Percentiles rank a stretch among this genome's conserved stretches.
phyloP scores from a whole-genome alignment of 2,888 invertebrate genomes.

The Xanthia togata region DNA sequence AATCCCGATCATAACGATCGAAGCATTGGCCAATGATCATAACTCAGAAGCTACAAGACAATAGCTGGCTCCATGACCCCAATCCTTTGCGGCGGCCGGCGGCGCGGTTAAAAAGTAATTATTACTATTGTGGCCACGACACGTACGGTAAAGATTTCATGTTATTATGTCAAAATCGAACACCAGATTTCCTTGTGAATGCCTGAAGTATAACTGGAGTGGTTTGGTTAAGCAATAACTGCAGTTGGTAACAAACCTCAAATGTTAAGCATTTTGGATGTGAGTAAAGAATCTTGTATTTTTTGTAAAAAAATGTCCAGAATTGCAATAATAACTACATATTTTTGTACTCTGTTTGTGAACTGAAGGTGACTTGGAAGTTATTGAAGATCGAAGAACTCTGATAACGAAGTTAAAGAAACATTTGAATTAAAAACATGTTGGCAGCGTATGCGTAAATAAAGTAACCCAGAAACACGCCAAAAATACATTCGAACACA shows the following conservation, averaged over 20 bases:
- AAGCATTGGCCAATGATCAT: slow-evolving; percentile 65
- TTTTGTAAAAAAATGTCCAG: not conserved
- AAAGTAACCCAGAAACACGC: not conserved
- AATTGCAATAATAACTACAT: not conserved
- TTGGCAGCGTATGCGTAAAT: not conserved
- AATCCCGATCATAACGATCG: slow-evolving; percentile 49
- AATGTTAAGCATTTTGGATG: not conserved
- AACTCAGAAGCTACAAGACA: slow-evolving; percentile 65
- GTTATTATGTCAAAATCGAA: slow-evolving; percentile 47
- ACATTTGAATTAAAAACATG: not conserved
- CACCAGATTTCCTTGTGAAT: slow-evolving; percentile 48
- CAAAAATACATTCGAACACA: slow-evolving; percentile 2
- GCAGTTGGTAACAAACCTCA: not conserved
- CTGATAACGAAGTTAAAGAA: not conserved
- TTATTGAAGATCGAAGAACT: not conserved
- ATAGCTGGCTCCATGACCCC: slow-evolving; percentile 67
- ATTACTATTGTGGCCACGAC: slow-evolving; percentile 61
- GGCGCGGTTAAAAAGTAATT: slow-evolving; percentile 68
- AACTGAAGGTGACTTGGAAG: not conserved
- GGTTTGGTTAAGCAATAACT: slow-evolving; percentile 35
- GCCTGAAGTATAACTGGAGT: slow-evolving; percentile 23
- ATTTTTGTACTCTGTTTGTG: not conserved
- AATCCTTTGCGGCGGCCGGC: slow-evolving; percentile 64
- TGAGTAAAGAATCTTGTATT: not conserved
- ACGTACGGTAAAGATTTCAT: slow-evolving; percentile 56